Percentiles rank a stretch among this genome's conserved stretches.
Evolutionary conservation across 1,140 invertebrate genomes (phyloP).

Genomic region (Liolophura sinensis): DNA sequence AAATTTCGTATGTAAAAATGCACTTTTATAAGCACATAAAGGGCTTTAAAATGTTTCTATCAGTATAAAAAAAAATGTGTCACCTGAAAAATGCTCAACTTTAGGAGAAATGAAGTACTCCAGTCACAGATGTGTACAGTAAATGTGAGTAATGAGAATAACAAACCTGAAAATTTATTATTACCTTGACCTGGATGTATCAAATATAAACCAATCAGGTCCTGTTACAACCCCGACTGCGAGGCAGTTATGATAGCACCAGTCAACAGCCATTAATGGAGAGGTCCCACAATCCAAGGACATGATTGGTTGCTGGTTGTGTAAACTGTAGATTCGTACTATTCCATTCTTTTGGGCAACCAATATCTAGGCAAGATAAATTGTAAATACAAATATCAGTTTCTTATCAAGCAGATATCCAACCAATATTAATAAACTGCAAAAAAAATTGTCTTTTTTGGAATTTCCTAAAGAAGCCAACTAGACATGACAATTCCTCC

Average conservation of each 20-base stretch:
- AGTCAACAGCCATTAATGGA: constrained; percentile 71
- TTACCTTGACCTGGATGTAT: constrained; percentile 56
- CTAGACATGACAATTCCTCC: too few species aligned
- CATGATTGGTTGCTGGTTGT: constrained; percentile 70
- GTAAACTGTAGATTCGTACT: constrained; percentile 74
- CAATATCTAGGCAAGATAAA: constrained; percentile 61
- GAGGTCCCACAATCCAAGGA: constrained; percentile 70
- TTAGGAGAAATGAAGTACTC: too few species aligned
- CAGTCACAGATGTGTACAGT: not conserved
- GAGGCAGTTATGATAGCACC: constrained; percentile 67
- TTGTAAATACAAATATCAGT: not conserved
- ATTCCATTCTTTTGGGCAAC: constrained; percentile 76
- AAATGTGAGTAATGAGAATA: not conserved
- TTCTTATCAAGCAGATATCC: not conserved
- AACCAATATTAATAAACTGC: not conserved
- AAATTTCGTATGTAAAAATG: too few species aligned
- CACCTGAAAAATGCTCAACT: too few species aligned
- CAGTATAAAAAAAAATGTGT: too few species aligned
- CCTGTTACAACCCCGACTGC: constrained; percentile 62
- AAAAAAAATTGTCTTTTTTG: too few species aligned
- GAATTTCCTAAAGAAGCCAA: too few species aligned
- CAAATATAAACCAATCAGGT: constrained; percentile 53
- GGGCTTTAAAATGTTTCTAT: too few species aligned
- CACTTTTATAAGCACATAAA: too few species aligned
- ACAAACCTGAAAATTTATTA: not conserved